Base-by-base conservation (phyloP, 2,797 vertebrate genomes). In the Crocidura indochinensis region DNA sequence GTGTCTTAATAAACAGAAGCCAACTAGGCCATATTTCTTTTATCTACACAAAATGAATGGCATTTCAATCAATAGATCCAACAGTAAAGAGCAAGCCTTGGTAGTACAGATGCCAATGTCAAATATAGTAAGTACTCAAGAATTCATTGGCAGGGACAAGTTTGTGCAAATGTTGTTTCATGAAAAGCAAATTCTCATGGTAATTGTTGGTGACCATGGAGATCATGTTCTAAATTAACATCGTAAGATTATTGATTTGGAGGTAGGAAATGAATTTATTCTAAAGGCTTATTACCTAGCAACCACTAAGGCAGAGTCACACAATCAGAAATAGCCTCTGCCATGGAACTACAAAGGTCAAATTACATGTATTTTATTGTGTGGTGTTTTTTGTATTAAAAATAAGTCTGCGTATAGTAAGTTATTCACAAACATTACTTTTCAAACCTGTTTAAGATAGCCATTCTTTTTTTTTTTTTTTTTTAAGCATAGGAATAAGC, bases 41-140 rank as follows among this genome's bases (percentile, higher is more conserved):
- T 91, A 95, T 96, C 95, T 97, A 83, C 79, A 80, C 87, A 88
- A 95, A 97, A 97, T 95, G 93, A 97, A 95, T 96, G 97, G 74
- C 94, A 94, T 96, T 98, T 96, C 92, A 97, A 94, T 97, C 97
- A 96, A 97, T 97, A 97, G 97, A 96, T 91, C 84, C 82, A 88
- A 90, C 84, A 95, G 92, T 84, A 92, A 97, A 92, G 95, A 96
- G 84, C 87, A 95, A 95, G 92, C 29, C 0, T 2, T 91, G 94
- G 24, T 90, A 86, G 49, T 84, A 78, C 56, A 81, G 67, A 92
- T 96, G 91, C 87, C 96, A 96, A 92, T 93, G 93, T 96, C 96
- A 97, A 95, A 96, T 94, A 84, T 31, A 93, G 84, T 75, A 96
- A 95, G 73, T 84, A 84, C 94, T 97, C 94, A 89, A 84, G 94